Evolutionary conservation across 2,113 vertebrate genomes (phyloP).

Genomic region (Murina feae): DNA sequence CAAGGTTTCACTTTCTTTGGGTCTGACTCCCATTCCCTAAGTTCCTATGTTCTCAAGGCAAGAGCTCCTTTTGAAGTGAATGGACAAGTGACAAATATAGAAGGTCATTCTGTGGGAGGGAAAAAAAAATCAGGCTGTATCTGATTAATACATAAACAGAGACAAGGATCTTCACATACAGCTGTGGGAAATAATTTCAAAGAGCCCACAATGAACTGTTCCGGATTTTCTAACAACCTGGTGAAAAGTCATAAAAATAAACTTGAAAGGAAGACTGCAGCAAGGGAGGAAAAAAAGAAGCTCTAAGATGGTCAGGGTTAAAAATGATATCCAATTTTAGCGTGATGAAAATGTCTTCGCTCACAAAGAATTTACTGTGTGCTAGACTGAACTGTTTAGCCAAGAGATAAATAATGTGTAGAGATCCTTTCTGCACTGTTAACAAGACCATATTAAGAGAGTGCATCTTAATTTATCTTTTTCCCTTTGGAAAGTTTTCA

Average conservation of each 20-base stretch:
- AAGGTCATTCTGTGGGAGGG: not conserved
- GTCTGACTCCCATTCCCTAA: not conserved
- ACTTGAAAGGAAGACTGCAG: constrained; percentile 44
- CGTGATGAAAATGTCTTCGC: constrained; percentile 36
- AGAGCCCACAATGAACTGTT: constrained; percentile 9
- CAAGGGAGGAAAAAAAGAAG: not conserved
- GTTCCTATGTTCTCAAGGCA: not conserved
- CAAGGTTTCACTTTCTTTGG: not conserved
- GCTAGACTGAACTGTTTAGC: constrained; percentile 4
- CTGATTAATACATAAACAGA: constrained; percentile 50
- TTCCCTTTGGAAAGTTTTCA: constrained; percentile 48
- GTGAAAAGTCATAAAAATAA: constrained; percentile 54
- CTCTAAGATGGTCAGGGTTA: not conserved
- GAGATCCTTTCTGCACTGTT: constrained; percentile 28
- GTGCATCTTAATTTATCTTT: constrained; percentile 1
- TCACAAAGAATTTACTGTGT: constrained; percentile 49
- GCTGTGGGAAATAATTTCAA: constrained; percentile 63
- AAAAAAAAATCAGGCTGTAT: constrained; percentile 7
- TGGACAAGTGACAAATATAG: not conserved
- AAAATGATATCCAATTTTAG: constrained; percentile 35
- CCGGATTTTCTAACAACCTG: constrained; percentile 44
- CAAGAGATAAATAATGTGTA: constrained; percentile 20
- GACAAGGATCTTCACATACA: constrained; percentile 59
- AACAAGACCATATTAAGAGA: constrained; percentile 33
- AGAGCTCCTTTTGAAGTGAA: constrained; percentile 5